phyloP scores from a whole-genome alignment of 2,797 vertebrate genomes.

The Phalloptychus januarius region DNA sequence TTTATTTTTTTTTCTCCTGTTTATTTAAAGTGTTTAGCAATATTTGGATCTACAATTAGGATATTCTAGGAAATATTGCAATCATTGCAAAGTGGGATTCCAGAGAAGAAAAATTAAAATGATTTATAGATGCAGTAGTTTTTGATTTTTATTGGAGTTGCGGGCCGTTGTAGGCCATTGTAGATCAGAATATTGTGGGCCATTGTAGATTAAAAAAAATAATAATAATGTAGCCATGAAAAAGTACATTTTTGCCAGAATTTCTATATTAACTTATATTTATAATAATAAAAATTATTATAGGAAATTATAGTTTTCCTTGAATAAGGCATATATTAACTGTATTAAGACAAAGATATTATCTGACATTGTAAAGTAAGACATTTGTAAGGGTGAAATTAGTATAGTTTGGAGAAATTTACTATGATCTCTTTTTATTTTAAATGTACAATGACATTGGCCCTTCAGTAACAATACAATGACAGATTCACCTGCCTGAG shows the following conservation, averaged over 20 bases:
- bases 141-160: background rate
- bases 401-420: background rate
- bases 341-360: background rate
- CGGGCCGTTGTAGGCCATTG: too few relatives aligned
- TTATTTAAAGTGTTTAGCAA: background rate
- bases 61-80: background rate
- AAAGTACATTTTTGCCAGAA: background rate
- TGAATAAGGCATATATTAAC: background rate
- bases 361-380: too few relatives aligned
- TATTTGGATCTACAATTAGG: background rate
- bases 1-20: background rate
- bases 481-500: background rate
- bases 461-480: background rate
- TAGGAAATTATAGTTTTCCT: background rate
- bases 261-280: too few relatives aligned
- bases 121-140: background rate
- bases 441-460: background rate
- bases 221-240: background rate
- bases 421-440: background rate
- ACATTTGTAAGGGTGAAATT: background rate
- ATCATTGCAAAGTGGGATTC: background rate
- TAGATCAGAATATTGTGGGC: background rate
- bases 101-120: background rate
- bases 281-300: too few relatives aligned
- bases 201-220: background rate